Conservation (phyloP, 2,797 vertebrate genomes). For the Leptatherina wallacei region DNA sequence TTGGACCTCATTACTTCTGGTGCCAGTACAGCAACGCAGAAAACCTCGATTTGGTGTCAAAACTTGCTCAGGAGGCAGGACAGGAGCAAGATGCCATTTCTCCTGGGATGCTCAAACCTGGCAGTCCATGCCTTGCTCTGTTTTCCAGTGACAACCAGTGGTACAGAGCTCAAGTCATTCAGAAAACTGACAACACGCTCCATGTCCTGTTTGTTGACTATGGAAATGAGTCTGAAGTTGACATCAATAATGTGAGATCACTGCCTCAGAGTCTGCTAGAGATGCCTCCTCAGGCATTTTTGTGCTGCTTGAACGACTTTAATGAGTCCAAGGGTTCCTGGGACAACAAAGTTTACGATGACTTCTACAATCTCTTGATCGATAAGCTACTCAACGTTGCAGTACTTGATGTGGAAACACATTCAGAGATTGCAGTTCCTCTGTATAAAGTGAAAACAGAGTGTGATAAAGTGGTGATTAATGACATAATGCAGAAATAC, state of each 20-base stretch:
- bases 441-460: constrained; percentile 83
- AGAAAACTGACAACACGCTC: constrained; percentile 38
- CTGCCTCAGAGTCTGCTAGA: constrained; percentile 79
- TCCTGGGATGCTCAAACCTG: constrained; percentile 63
- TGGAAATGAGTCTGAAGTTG: constrained; percentile 83
- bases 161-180: constrained; percentile 85
- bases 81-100: constrained; percentile 33
- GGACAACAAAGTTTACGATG: constrained; percentile 77
- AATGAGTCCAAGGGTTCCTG: constrained; percentile 78
- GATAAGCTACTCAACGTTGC: constrained; percentile 82
- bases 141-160: constrained; percentile 82
- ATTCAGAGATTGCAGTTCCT: constrained; percentile 63
- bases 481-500: constrained; percentile 79
- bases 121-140: constrained; percentile 85
- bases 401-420: constrained; percentile 57
- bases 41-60: constrained; percentile 75
- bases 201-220: constrained; percentile 88
- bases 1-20: constrained; percentile 90
- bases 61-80: constrained; percentile 76
- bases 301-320: constrained; percentile 87
- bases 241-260: constrained; percentile 70
- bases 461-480: constrained; percentile 76
- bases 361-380: constrained; percentile 83
- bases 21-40: constrained; percentile 82
- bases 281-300: constrained; percentile 85